Percentiles rank a stretch among this genome's conserved stretches.
Evolutionary conservation across 2,797 vertebrate species (phyloP).

Genomic region (Lagocephalus sceleratus): DNA sequence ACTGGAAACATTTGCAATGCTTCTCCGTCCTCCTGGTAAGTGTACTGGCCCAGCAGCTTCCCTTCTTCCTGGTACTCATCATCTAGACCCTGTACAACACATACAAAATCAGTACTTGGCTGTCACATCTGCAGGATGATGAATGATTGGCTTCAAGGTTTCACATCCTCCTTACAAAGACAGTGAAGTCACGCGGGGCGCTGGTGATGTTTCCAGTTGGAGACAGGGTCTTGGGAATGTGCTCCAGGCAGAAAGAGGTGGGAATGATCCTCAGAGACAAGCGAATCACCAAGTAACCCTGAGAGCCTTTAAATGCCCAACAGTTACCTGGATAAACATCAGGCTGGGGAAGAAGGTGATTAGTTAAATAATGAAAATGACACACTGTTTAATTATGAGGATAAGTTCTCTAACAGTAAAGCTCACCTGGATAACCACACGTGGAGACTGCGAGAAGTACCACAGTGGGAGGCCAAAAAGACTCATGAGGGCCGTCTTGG

Average conservation of each 20-base stretch:
- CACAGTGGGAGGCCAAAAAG: constrained; percentile 92
- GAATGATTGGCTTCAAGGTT: too few species aligned
- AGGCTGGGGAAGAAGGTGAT: constrained; percentile 71
- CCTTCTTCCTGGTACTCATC: constrained; percentile 91
- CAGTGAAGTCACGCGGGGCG: constrained; percentile 86
- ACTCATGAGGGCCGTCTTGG: constrained; percentile 91
- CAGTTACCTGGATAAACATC: constrained; percentile 96
- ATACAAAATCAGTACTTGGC: constrained; percentile 8
- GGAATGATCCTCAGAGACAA: constrained; percentile 86
- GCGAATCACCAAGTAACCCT: constrained; percentile 90
- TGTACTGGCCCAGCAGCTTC: constrained; percentile 82
- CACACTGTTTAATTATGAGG: neutral
- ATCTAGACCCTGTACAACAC: constrained; percentile 82
- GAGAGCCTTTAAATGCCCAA: constrained; percentile 95
- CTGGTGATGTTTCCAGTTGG: constrained; percentile 91
- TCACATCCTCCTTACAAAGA: constrained; percentile 81
- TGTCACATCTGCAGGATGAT: neutral
- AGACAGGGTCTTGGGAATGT: constrained; percentile 88
- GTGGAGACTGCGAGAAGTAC: constrained; percentile 95
- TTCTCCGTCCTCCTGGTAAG: constrained; percentile 86
- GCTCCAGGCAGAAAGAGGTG: constrained; percentile 87
- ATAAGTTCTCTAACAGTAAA: neutral
- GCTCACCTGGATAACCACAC: constrained; percentile 92
- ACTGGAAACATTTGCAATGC: constrained; percentile 87
- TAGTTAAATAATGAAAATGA: neutral